phyloP scores from a whole-genome alignment of 2,797 vertebrate species.

The Propithecus perrieri region DNA sequence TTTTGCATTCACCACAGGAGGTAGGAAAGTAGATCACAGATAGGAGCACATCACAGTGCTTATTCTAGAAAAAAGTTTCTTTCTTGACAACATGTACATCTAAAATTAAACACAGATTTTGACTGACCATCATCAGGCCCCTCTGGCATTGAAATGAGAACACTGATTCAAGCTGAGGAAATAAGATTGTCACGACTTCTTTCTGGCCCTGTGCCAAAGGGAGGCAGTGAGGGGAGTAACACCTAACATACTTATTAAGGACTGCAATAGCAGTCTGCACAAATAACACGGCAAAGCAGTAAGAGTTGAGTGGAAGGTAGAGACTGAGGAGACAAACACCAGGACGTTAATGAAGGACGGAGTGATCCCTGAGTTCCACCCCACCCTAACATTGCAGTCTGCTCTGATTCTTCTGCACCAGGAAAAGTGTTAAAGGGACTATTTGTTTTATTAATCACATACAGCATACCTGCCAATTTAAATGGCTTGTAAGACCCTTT shows the following conservation, averaged over 20 bases:
- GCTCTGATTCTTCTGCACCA: background rate
- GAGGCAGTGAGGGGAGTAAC: background rate
- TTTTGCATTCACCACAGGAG: background rate
- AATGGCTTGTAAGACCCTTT: background rate
- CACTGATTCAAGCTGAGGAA: background rate
- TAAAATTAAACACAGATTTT: background rate
- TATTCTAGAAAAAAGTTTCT: background rate
- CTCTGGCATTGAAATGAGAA: background rate
- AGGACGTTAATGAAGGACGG: background rate
- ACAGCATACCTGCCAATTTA: background rate
- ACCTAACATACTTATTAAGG: background rate
- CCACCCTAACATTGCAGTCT: background rate
- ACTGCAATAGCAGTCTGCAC: background rate
- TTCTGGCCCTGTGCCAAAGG: background rate
- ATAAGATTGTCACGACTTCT: background rate
- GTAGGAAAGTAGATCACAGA: background rate
- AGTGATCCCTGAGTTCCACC: background rate
- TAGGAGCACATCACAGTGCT: background rate
- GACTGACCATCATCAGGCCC: background rate
- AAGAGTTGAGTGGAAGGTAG: background rate
- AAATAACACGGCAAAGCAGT: background rate
- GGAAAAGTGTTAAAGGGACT: background rate
- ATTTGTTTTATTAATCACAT: background rate
- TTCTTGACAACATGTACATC: background rate
- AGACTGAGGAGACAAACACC: background rate